These are phyloP conservation scores for Ormyrus labotus DNA, from an alignment of 2,888 invertebrate genomes.

Conservation along the genomic window DNA sequence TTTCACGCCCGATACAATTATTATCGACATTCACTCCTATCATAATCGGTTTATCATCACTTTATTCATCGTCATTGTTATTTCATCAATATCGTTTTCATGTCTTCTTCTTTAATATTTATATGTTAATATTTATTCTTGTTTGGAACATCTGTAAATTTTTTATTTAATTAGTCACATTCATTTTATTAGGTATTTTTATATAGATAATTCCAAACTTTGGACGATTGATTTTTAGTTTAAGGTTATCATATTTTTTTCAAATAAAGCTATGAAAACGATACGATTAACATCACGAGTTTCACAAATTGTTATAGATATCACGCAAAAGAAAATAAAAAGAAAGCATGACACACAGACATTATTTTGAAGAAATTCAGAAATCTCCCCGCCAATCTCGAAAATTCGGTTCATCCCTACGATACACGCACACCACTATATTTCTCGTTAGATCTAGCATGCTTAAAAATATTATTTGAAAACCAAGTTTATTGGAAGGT, in stretches of 20 bases:
- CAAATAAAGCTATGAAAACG: slow-evolving; percentile 48
- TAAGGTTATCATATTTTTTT: slow-evolving; percentile 10
- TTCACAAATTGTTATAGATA: slow-evolving; percentile 50
- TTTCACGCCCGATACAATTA: slow-evolving; percentile 67
- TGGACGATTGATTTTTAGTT: slow-evolving; percentile 27
- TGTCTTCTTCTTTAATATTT: slow-evolving; percentile 48
- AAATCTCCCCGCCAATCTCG: slow-evolving; percentile 45
- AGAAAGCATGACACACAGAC: slow-evolving; percentile 56
- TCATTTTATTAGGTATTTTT: slow-evolving; percentile 15
- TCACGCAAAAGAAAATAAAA: slow-evolving; percentile 52
- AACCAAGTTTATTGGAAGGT: slow-evolving; percentile 73
- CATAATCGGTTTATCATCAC: slow-evolving; percentile 58
- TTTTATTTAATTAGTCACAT: slow-evolving; percentile 63
- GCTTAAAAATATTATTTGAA: slow-evolving; percentile 74
- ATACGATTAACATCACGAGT: slow-evolving; percentile 46
- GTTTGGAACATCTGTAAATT: slow-evolving; percentile 67
- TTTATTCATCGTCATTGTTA: slow-evolving; percentile 43
- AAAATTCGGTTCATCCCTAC: slow-evolving; percentile 50
- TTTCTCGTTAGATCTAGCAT: slow-evolving; percentile 69
- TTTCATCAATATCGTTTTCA: slow-evolving; percentile 51
- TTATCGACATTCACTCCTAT: slow-evolving; percentile 57
- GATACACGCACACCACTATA: slow-evolving; percentile 65
- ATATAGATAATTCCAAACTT: slow-evolving; percentile 27
- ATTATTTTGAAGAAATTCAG: slow-evolving; percentile 51
- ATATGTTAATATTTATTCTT: slow-evolving; percentile 66